phyloP scores from a whole-genome alignment of 2,888 invertebrate genomes.

The Leptopterna dolabrata region DNA sequence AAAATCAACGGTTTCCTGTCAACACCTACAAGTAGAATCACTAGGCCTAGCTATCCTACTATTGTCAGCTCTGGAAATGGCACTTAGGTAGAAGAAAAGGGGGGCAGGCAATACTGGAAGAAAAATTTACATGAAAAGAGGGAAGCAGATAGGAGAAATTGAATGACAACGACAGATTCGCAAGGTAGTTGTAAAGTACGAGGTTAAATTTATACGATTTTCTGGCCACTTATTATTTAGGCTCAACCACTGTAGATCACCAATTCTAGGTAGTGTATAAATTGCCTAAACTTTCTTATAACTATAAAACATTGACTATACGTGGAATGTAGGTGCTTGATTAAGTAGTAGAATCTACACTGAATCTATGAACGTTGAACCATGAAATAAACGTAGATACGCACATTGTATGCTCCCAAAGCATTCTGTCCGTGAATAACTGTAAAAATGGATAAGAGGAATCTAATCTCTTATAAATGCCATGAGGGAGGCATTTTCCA shows the following conservation, averaged over 20 bases:
- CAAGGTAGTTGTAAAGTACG: neutral
- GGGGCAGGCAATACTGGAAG: neutral
- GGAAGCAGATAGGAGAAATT: neutral
- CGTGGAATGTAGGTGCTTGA: too few species aligned
- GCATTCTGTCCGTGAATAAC: too few species aligned
- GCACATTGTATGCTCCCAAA: too few species aligned
- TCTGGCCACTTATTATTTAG: neutral
- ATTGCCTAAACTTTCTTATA: neutral
- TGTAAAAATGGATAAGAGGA: too few species aligned
- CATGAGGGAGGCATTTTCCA: too few species aligned
- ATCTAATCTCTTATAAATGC: too few species aligned
- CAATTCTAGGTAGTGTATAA: neutral
- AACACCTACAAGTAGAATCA: neutral
- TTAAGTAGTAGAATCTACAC: too few species aligned
- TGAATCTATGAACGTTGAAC: slow-evolving; percentile 12
- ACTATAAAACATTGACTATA: too few species aligned
- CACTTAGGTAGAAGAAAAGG: neutral
- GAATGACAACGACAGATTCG: neutral
- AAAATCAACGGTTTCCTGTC: neutral
- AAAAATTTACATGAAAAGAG: neutral
- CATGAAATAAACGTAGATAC: slow-evolving; percentile 36
- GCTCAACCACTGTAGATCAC: neutral
- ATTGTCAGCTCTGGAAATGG: slow-evolving; percentile 32
- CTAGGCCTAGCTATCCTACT: slow-evolving; percentile 6
- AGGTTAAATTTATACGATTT: neutral